Percentiles rank a stretch among this genome's conserved stretches.
Evolutionary conservation across 2,888 invertebrate genomes (phyloP).

Genomic region (Caenorhabditis sp.): DNA sequence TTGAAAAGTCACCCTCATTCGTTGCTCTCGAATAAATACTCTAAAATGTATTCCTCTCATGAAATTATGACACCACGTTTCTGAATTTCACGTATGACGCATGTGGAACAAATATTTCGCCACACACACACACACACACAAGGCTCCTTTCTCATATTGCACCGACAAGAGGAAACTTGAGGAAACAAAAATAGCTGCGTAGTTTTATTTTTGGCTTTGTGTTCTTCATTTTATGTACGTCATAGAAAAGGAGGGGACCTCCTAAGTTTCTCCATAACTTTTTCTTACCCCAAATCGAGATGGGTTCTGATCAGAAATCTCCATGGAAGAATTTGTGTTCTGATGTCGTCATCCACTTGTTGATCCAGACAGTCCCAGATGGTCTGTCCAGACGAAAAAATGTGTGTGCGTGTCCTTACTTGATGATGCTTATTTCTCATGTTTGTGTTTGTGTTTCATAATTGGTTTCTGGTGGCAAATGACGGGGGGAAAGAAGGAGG

Average conservation of each 20-base stretch:
- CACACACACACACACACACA: neutral
- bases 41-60: neutral
- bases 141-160: constrained; percentile 29
- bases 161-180: constrained; percentile 5
- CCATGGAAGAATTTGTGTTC: constrained; percentile 25
- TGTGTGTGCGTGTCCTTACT: constrained; percentile 8
- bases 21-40: neutral
- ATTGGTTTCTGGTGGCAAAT: constrained; percentile 52
- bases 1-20: neutral
- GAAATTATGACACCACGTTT: neutral
- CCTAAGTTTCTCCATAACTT: neutral
- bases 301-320: neutral
- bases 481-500: constrained; percentile 7
- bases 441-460: constrained; percentile 44
- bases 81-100: constrained; percentile 8
- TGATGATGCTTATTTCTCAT: constrained; percentile 34
- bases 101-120: constrained; percentile 10
- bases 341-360: constrained; percentile 41
- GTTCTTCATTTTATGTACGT: constrained; percentile 30
- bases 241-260: constrained; percentile 8
- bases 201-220: neutral
- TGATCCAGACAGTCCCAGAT: constrained; percentile 5
- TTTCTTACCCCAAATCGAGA: neutral
- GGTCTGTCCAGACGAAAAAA: constrained; percentile 26
- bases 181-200: constrained; percentile 37